A percentile compares a stretch with the other conserved stretches of the same genome.
Conservation (phyloP, 1,140 invertebrate species). For the Dysdera silvatica region DNA sequence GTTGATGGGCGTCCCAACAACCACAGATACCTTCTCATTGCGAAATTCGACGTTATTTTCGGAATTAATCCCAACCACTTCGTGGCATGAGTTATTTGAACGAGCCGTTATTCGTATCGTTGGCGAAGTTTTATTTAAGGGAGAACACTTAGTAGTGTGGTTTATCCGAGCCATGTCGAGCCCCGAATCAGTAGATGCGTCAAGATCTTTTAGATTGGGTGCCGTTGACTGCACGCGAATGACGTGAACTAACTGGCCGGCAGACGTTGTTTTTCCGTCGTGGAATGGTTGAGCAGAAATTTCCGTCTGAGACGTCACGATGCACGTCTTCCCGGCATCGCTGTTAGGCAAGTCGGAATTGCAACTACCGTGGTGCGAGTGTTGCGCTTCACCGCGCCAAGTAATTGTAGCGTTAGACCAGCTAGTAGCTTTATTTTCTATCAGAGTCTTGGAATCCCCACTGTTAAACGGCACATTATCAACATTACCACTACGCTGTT, state of each 20-base stretch:
- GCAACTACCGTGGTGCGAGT: neutral
- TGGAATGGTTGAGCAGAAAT: slow-evolving; percentile 13
- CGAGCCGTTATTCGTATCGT: neutral
- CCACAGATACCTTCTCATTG: slow-evolving; percentile 5
- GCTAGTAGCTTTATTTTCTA: slow-evolving; percentile 5
- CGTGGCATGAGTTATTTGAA: neutral
- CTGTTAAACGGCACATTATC: too few species aligned
- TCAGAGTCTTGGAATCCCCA: slow-evolving; percentile 11
- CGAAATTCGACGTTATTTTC: neutral
- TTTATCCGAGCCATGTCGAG: neutral
- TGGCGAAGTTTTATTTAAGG: neutral
- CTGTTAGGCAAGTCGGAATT: neutral
- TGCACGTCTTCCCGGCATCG: too few species aligned
- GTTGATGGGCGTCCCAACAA: slow-evolving; percentile 2
- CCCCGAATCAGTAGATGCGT: neutral
- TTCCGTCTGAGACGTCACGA: too few species aligned
- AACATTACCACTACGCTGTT: slow-evolving; percentile 18
- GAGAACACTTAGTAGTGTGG: neutral
- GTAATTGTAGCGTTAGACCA: slow-evolving; percentile 25
- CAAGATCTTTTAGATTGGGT: neutral
- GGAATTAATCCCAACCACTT: neutral
- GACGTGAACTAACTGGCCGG: slow-evolving; percentile 11
- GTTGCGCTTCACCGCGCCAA: slow-evolving; percentile 24
- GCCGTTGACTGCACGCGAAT: slow-evolving; percentile 10
- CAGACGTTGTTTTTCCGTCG: slow-evolving; percentile 7